Evolutionary conservation across 2,888 invertebrate species (phyloP).

Genomic region (Tipula lateralis): DNA sequence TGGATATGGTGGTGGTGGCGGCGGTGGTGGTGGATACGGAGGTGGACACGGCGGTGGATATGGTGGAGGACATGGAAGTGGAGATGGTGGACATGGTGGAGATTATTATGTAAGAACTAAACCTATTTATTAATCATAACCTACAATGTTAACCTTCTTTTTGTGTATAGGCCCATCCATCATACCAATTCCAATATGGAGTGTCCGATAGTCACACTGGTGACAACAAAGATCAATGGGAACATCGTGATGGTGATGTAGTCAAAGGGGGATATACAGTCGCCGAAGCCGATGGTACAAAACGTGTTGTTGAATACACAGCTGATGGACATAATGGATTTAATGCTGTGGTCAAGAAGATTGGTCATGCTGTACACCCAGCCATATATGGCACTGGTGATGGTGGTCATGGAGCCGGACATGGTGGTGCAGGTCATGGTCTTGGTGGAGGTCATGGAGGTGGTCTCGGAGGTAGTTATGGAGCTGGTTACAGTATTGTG

Average conservation of each 20-base stretch:
- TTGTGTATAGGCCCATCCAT: conserved; percentile 41
- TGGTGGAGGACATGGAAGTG: background rate
- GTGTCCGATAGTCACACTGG: conserved; percentile 51
- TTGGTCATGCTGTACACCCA: conserved; percentile 44
- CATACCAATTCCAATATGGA: conserved; percentile 51
- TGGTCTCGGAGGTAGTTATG: background rate
- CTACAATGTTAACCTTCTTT: background rate
- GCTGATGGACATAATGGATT: conserved; percentile 52
- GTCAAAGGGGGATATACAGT: conserved; percentile 52
- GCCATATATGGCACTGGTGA: conserved; percentile 33
- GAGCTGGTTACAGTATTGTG: background rate
- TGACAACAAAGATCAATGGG: conserved; percentile 51
- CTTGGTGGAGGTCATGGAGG: background rate
- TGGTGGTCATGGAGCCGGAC: conserved; percentile 26
- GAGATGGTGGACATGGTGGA: conserved; percentile 21
- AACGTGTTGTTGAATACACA: conserved; percentile 51
- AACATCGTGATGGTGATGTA: conserved; percentile 52
- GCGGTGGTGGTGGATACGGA: background rate
- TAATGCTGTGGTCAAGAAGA: conserved; percentile 51
- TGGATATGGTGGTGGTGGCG: too few species aligned
- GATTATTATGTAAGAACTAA: background rate
- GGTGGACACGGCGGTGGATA: conserved; percentile 32
- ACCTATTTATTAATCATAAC: too few species aligned
- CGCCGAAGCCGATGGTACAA: conserved; percentile 51
- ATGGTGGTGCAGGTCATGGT: conserved; percentile 28